Conservation (phyloP, 1,140 invertebrate genomes). For the Drosophila lacertosa region DNA sequence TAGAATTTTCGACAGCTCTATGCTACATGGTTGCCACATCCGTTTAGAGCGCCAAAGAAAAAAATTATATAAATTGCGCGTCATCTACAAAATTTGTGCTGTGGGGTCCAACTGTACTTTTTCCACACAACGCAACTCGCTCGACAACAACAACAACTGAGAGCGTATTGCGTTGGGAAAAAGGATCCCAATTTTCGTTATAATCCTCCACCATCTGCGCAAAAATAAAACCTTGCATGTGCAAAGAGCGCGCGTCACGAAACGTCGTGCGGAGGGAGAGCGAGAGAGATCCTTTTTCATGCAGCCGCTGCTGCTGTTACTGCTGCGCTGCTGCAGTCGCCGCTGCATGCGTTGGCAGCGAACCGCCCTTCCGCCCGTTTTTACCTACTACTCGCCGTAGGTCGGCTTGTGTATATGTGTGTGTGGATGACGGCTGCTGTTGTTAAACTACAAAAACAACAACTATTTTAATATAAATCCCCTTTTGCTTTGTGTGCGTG, state of each 20-base stretch:
- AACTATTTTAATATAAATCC: conserved; percentile 46
- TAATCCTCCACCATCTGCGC: conserved; percentile 82
- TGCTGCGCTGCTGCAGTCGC: conserved; percentile 1
- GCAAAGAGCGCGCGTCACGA: conserved; percentile 68
- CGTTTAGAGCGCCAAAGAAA: conserved; percentile 52
- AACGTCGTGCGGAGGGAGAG: conserved; percentile 28
- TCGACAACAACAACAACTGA: conserved; percentile 25
- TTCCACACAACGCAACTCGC: conserved; percentile 41
- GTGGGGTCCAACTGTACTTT: conserved; percentile 73
- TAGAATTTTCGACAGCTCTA: conserved; percentile 7
- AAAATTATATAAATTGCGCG: conserved; percentile 19
- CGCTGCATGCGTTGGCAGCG: conserved; percentile 10
- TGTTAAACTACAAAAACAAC: conserved; percentile 45
- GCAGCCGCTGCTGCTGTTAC: conserved; percentile 12
- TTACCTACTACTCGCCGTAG: conserved; percentile 57
- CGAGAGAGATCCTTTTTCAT: conserved; percentile 77
- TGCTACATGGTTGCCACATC: conserved; percentile 34
- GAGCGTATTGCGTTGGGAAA: conserved; percentile 37
- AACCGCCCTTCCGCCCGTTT: conserved; percentile 51
- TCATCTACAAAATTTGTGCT: conserved; percentile 41
- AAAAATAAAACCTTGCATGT: conserved; percentile 81
- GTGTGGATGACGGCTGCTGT: conserved; percentile 22
- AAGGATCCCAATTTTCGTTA: conserved; percentile 76
- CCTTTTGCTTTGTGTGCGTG: conserved; percentile 43
- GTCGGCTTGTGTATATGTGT: conserved; percentile 18